phyloP scores from a whole-genome alignment of 2,888 invertebrate genomes.

The Octodonta nipae region DNA sequence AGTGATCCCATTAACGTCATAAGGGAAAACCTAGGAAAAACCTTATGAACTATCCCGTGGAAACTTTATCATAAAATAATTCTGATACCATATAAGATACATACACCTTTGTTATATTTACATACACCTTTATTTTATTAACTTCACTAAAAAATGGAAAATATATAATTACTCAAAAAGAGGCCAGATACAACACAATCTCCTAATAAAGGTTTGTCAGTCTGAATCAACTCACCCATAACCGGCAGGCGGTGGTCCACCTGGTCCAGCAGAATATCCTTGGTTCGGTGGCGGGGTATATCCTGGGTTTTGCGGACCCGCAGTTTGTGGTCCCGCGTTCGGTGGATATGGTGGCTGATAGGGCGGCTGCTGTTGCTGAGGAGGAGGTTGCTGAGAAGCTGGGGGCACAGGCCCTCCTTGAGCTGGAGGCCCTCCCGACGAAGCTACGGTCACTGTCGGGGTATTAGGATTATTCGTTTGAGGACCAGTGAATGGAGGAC shows the following conservation, averaged over 20 bases:
- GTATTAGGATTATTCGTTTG: conserved; percentile 36
- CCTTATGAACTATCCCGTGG: no score
- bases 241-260: conserved; percentile 27
- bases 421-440: conserved; percentile 26
- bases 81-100: no score
- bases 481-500: conserved; percentile 47
- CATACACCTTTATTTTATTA: no score
- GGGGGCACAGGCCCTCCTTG: conserved; percentile 17
- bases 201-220: no score
- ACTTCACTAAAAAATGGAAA: no score
- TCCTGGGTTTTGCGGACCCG: not conserved
- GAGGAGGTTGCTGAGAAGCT: conserved; percentile 40
- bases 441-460: conserved; percentile 40
- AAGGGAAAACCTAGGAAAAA: no score
- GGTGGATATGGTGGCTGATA: conserved; percentile 25
- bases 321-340: no score
- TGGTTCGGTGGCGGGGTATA: conserved; percentile 14
- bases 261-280: conserved; percentile 19
- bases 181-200: no score
- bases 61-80: no score
- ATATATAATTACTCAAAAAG: no score
- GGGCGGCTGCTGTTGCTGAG: conserved; percentile 31
- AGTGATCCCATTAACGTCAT: no score
- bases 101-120: no score
- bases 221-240: conserved; percentile 30